These are phyloP conservation scores for Patella caerulea DNA, from an alignment of 2,888 invertebrate genomes.

Conservation along the genomic window DNA sequence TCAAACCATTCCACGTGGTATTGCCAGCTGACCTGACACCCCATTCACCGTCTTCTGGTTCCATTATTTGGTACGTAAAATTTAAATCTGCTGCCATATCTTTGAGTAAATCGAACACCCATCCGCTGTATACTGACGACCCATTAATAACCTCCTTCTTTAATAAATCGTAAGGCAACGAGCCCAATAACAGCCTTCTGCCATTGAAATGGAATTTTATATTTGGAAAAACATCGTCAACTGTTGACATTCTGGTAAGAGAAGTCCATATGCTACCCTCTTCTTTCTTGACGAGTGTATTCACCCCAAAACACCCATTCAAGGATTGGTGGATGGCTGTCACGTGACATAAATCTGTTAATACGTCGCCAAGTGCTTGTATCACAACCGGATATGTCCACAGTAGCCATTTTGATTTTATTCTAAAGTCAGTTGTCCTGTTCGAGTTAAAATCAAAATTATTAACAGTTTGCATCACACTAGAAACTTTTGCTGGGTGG, in stretches of 20 bases:
- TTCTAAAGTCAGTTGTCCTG: constrained; percentile 12
- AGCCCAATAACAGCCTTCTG: neutral
- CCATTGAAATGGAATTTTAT: constrained; percentile 18
- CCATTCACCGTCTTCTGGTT: constrained; percentile 19
- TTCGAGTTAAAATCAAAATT: constrained; percentile 10
- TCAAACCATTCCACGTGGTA: neutral
- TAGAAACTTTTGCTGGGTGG: neutral
- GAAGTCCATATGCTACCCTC: neutral
- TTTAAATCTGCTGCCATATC: constrained; percentile 7
- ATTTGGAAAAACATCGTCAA: constrained; percentile 12
- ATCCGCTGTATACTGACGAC: constrained; percentile 15
- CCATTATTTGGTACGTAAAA: constrained; percentile 16
- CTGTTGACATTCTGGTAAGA: neutral
- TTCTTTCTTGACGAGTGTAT: neutral
- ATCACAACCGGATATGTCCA: neutral
- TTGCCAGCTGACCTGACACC: neutral
- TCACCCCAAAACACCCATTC: neutral
- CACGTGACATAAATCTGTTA: neutral
- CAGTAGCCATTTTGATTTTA: constrained; percentile 13
- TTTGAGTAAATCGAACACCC: constrained; percentile 6
- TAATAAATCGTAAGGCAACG: neutral
- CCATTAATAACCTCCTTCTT: neutral
- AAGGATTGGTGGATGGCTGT: neutral
- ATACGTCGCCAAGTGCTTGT: neutral
- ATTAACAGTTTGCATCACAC: neutral